Percentiles rank a stretch among this genome's conserved stretches.
Conservation (phyloP, 2,888 invertebrate genomes). For the Micoletzkya japonica region DNA sequence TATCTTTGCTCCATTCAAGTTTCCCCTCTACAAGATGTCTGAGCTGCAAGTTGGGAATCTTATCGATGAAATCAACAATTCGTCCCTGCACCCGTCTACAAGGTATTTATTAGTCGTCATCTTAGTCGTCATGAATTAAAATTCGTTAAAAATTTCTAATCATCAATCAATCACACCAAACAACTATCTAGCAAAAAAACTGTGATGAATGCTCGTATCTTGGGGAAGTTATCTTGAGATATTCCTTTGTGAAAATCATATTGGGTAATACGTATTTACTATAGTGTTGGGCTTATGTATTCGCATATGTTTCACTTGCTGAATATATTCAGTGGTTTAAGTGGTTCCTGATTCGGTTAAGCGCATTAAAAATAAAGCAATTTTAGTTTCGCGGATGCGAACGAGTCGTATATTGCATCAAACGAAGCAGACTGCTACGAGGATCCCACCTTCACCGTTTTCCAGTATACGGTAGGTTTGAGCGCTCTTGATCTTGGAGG, state of each 20-base stretch:
- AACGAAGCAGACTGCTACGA: constrained; percentile 53
- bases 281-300: no score
- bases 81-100: no score
- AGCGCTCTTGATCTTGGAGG: not conserved
- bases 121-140: not conserved
- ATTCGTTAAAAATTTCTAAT: not conserved
- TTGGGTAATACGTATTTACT: no score
- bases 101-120: no score
- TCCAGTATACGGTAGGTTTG: constrained; percentile 51
- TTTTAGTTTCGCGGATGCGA: constrained; percentile 1
- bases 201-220: no score
- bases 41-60: constrained; percentile 6
- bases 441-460: constrained; percentile 50
- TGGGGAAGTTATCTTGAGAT: not conserved
- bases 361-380: not conserved
- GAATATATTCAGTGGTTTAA: no score
- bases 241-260: not conserved
- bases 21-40: not conserved
- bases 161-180: no score
- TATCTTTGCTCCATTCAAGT: not conserved
- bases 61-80: not conserved
- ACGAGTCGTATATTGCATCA: not conserved
- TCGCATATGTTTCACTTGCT: no score
- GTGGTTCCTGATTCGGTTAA: no score
- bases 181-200: no score